These are phyloP conservation scores for Sinella curviseta DNA, from an alignment of 1,140 invertebrate genomes.

Conservation along the genomic window DNA sequence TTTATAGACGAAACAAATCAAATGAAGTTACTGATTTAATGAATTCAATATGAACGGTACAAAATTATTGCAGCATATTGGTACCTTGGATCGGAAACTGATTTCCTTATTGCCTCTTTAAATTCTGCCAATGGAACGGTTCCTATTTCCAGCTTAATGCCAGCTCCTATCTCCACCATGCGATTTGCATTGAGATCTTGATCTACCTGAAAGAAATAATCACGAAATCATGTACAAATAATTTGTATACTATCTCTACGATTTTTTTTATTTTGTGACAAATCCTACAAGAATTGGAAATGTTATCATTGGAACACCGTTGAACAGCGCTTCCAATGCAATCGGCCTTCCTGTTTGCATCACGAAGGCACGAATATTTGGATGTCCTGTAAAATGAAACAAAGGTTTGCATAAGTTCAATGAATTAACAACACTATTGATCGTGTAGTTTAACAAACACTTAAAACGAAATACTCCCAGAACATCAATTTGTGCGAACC, in stretches of 20 bases:
- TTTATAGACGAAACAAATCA: not conserved
- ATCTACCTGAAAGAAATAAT: not conserved
- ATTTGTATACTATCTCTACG: not conserved
- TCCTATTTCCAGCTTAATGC: not conserved
- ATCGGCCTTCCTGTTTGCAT: slow-evolving; percentile 55
- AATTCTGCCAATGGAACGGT: not conserved
- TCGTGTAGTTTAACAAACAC: not conserved
- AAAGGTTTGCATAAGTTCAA: too few species aligned
- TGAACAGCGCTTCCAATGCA: not conserved
- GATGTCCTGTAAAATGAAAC: slow-evolving; percentile 51
- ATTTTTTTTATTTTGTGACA: too few species aligned
- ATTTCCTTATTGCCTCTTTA: not conserved
- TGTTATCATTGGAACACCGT: slow-evolving; percentile 8
- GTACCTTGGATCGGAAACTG: not conserved
- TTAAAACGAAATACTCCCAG: slow-evolving; percentile 32
- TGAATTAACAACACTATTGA: not conserved
- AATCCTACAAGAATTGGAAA: slow-evolving; percentile 12
- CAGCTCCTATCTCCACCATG: not conserved
- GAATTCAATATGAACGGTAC: not conserved
- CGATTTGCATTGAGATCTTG: slow-evolving; percentile 3
- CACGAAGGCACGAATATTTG: slow-evolving; percentile 52
- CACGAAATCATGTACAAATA: too few species aligned
- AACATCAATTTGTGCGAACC: slow-evolving; percentile 38
- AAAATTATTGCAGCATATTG: not conserved
- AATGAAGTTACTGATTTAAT: too few species aligned